Evolutionary conservation across 2,888 invertebrate genomes (phyloP).

Genomic region (Pinctada fucata): DNA sequence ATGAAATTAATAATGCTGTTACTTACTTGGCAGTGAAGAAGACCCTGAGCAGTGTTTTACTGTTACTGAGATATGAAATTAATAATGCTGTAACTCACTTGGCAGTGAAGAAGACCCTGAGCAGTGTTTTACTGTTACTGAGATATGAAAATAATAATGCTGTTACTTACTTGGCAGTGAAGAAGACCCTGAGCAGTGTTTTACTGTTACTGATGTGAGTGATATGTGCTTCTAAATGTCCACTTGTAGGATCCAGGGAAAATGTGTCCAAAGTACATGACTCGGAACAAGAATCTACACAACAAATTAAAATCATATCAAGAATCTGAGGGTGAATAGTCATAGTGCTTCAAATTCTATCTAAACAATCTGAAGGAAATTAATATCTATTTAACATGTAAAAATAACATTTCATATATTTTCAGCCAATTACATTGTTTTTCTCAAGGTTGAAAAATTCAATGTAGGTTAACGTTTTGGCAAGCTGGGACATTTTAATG

Average conservation of each 20-base stretch:
- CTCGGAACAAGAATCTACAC: conserved; percentile 58
- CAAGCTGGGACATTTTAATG: too few relatives aligned
- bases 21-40: conserved; percentile 73
- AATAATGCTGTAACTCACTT: conserved; percentile 59
- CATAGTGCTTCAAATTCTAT: too few relatives aligned
- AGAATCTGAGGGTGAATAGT: too few relatives aligned
- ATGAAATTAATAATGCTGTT: background rate
- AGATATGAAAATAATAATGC: conserved; percentile 20
- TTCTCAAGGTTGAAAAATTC: too few relatives aligned
- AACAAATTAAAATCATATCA: too few relatives aligned
- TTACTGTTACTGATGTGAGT: conserved; percentile 70
- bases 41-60: conserved; percentile 63
- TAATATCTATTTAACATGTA: too few relatives aligned
- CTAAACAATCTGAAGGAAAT: too few relatives aligned
- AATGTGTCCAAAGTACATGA: conserved; percentile 66
- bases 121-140: conserved; percentile 66
- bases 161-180: conserved; percentile 72
- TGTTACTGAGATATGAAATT: conserved; percentile 57
- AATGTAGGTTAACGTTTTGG: too few relatives aligned
- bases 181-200: conserved; percentile 66
- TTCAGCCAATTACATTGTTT: too few relatives aligned
- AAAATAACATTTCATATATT: too few relatives aligned
- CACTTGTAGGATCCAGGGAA: conserved; percentile 60
- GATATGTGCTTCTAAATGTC: conserved; percentile 68
- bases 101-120: conserved; percentile 71